Conservation (phyloP, 2,888 invertebrate genomes). For the Callyntrura guangdongensis region DNA sequence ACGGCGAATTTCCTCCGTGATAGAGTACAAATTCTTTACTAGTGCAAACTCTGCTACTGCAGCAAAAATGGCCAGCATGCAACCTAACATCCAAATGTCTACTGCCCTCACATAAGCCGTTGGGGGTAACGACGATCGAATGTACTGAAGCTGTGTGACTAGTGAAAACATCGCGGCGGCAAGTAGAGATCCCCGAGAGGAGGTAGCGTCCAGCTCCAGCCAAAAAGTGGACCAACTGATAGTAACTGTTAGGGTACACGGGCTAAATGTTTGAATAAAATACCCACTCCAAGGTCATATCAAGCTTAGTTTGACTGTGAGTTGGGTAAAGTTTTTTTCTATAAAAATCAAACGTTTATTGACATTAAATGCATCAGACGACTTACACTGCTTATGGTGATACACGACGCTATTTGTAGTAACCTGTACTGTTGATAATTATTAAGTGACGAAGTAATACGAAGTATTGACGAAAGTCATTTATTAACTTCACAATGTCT, state of each 20-base stretch:
- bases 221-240: slow-evolving; percentile 95
- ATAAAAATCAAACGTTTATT: background rate
- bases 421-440: no score
- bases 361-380: background rate
- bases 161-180: slow-evolving; percentile 94
- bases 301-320: slow-evolving; percentile 92
- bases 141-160: slow-evolving; percentile 95
- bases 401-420: no score
- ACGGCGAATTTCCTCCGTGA: slow-evolving; percentile 86
- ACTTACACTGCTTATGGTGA: no score
- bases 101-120: slow-evolving; percentile 93
- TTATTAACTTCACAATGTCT: no score
- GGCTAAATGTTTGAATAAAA: slow-evolving; percentile 92
- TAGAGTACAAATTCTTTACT: slow-evolving; percentile 92
- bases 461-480: no score
- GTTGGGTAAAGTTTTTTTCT: slow-evolving; percentile 91
- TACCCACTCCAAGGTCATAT: slow-evolving; percentile 94
- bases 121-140: slow-evolving; percentile 93
- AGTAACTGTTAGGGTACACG: slow-evolving; percentile 93
- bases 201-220: slow-evolving; percentile 93
- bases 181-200: slow-evolving; percentile 92
- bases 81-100: slow-evolving; percentile 90
- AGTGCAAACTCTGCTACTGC: slow-evolving; percentile 94
- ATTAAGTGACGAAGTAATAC: no score
- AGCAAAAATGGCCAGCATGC: slow-evolving; percentile 94